Conservation (phyloP, 2,113 vertebrate genomes). For the Ancistrus triradiatus region DNA sequence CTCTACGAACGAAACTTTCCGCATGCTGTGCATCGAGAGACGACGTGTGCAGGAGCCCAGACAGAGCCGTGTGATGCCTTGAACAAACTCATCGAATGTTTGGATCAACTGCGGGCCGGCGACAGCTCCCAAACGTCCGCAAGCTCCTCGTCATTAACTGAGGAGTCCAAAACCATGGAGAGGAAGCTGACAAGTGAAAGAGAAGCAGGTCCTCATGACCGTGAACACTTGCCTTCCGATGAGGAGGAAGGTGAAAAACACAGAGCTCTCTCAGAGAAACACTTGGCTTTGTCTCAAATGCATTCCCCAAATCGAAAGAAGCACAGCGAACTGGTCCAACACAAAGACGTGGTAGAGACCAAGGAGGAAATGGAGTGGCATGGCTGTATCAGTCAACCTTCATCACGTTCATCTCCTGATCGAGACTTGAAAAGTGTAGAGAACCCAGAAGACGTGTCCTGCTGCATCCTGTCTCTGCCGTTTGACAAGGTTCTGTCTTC, state of each 20-base stretch:
- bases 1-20: constrained; percentile 63
- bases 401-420: not conserved
- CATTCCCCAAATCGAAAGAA: not conserved
- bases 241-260: no score
- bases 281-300: not conserved
- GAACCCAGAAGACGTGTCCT: constrained; percentile 25
- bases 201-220: constrained; percentile 41
- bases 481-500: constrained; percentile 48
- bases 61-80: constrained; percentile 67
- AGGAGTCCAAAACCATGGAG: constrained; percentile 35
- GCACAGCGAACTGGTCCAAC: constrained; percentile 34
- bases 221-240: constrained; percentile 39
- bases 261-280: no score
- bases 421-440: not conserved
- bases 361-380: constrained; percentile 12
- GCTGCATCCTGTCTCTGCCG: constrained; percentile 61
- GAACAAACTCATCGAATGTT: constrained; percentile 62
- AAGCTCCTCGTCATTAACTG: constrained; percentile 50
- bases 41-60: constrained; percentile 61
- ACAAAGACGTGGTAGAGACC: constrained; percentile 27
- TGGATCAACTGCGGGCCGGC: constrained; percentile 58
- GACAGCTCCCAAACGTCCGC: constrained; percentile 59
- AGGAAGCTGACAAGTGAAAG: constrained; percentile 25
- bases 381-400: not conserved
- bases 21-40: constrained; percentile 50